A percentile compares a stretch with the other conserved stretches of the same genome.
These are phyloP conservation scores for Gasteruption jaculator DNA, from an alignment of 2,888 invertebrate species.

Conservation along the genomic window DNA sequence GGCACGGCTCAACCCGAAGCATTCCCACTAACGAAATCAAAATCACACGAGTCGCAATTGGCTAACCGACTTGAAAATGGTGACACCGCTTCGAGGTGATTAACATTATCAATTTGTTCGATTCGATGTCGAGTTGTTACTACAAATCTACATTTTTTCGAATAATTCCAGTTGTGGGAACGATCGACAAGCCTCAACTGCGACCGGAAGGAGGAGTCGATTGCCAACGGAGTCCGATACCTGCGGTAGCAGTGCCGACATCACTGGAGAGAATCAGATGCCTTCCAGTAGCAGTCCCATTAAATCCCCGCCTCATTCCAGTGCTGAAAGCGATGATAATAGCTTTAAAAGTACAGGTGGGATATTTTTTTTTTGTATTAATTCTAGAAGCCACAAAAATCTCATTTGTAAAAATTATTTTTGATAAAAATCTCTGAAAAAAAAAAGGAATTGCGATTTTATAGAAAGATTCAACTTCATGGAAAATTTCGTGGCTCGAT, in stretches of 20 bases:
- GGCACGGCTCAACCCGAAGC: conserved; percentile 41
- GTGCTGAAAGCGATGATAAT: conserved; percentile 54
- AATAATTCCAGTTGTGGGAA: conserved; percentile 36
- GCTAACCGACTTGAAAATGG: conserved; percentile 61
- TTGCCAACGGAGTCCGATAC: conserved; percentile 62
- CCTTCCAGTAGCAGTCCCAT: conserved; percentile 54
- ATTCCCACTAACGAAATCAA: conserved; percentile 77
- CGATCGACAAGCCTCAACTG: conserved; percentile 38
- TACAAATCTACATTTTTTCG: not conserved
- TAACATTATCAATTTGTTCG: too few relatives aligned
- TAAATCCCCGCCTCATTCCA: conserved; percentile 59
- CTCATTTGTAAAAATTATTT: too few relatives aligned
- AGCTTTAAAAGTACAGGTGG: conserved; percentile 50
- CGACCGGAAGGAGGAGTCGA: conserved; percentile 51
- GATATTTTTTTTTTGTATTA: not conserved
- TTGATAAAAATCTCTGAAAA: not conserved
- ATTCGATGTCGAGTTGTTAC: not conserved
- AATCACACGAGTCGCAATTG: conserved; percentile 88
- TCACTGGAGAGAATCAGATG: conserved; percentile 34
- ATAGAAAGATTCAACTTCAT: not conserved
- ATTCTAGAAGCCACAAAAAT: not conserved
- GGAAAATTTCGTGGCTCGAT: not conserved
- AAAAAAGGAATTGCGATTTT: conserved; percentile 4
- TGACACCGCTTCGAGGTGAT: conserved; percentile 47
- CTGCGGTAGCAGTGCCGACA: conserved; percentile 49